These are phyloP conservation scores for Montipora capricornis DNA, from an alignment of 64 coral and sea anemone species.

Conservation along the genomic window DNA sequence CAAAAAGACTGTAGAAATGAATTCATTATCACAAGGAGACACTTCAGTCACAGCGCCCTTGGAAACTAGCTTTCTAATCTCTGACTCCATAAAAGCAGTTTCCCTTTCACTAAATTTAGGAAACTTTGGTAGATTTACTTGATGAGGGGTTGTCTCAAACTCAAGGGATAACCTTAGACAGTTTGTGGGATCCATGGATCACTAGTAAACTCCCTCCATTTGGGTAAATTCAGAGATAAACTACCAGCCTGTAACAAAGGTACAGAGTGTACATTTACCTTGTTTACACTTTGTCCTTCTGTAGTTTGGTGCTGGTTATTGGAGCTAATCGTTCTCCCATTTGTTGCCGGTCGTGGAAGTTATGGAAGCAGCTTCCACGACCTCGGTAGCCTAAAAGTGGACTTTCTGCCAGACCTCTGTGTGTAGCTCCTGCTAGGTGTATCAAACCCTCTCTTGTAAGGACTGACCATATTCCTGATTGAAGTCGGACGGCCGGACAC, in stretches of 20 bases:
- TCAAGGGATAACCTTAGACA: conserved; percentile 79
- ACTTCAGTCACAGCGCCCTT: neutral
- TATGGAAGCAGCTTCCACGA: neutral
- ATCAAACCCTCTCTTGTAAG: conserved; percentile 28
- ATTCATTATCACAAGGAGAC: conserved; percentile 48
- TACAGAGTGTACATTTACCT: conserved; percentile 34
- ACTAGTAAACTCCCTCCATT: conserved; percentile 79
- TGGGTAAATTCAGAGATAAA: conserved; percentile 60
- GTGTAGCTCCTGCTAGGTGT: neutral
- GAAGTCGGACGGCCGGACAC: neutral
- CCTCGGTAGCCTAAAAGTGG: conserved; percentile 73
- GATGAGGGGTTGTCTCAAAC: conserved; percentile 38
- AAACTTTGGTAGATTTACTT: no score
- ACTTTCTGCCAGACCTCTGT: conserved; percentile 25
- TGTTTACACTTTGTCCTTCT: conserved; percentile 37
- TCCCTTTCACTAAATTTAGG: no score
- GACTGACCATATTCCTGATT: neutral
- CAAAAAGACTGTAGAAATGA: conserved; percentile 72
- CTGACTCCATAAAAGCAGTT: no score
- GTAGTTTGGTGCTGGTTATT: neutral
- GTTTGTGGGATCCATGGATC: conserved; percentile 83
- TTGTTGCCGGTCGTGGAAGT: neutral
- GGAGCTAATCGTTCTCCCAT: neutral
- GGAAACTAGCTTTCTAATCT: no score
- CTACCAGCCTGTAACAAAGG: conserved; percentile 45